Conservation (phyloP, 2,797 vertebrate genomes). For the Morus bassanus region DNA sequence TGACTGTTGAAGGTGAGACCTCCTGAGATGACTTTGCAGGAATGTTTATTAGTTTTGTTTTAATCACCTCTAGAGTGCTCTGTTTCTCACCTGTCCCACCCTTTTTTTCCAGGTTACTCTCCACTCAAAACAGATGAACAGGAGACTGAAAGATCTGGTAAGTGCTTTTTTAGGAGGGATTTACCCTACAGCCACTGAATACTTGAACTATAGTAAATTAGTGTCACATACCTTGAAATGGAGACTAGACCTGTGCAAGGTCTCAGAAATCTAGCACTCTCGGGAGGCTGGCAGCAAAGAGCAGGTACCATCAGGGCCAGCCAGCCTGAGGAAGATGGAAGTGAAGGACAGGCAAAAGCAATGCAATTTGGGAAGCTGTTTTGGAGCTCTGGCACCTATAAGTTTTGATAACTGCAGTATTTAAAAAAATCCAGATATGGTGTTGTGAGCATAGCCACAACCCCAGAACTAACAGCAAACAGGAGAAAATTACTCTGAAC, state of each 20-base stretch:
- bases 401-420: background rate
- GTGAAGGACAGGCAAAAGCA: background rate
- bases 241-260: background rate
- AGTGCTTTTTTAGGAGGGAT: background rate
- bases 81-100: background rate
- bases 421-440: background rate
- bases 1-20: constrained; percentile 71
- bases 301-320: background rate
- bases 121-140: background rate
- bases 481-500: background rate
- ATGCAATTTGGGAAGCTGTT: background rate
- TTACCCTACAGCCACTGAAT: background rate
- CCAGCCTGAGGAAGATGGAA: background rate
- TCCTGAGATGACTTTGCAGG: background rate
- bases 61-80: background rate
- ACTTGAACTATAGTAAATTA: background rate
- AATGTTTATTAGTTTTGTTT: background rate
- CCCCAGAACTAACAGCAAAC: background rate
- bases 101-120: constrained; percentile 35
- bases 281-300: background rate
- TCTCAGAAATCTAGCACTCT: background rate
- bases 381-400: background rate
- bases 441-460: background rate
- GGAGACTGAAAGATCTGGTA: background rate
- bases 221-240: background rate